Evolutionary conservation across 2,113 vertebrate species (phyloP).

Genomic region (Coptodon rendalli): DNA sequence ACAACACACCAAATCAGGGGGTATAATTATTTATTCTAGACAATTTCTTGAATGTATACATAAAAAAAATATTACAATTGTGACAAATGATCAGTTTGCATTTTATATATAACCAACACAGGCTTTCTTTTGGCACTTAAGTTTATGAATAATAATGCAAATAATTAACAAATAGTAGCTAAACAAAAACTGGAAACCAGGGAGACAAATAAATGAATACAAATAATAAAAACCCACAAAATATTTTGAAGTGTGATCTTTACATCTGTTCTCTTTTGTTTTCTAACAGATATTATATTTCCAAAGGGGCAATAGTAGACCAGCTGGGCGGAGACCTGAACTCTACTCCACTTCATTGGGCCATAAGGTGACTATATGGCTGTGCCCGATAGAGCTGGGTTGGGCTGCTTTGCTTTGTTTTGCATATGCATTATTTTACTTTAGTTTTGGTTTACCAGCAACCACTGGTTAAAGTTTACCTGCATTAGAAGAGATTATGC

Average conservation of each 20-base stretch:
- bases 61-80: not conserved
- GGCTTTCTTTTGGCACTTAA: not conserved
- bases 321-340: slow-evolving; percentile 94
- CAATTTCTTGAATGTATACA: not conserved
- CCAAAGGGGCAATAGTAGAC: slow-evolving; percentile 90
- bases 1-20: not conserved
- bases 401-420: not conserved
- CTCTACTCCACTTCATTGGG: slow-evolving; percentile 97
- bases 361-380: slow-evolving; percentile 78
- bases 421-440: not conserved
- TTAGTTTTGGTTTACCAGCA: not conserved
- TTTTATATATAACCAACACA: not conserved
- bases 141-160: not conserved
- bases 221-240: not conserved
- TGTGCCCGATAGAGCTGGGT: not conserved
- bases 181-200: not conserved
- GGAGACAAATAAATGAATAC: not conserved
- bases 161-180: not conserved
- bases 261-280: not conserved
- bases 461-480: not conserved
- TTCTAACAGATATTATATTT: slow-evolving; percentile 84
- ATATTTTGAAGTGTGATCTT: not conserved
- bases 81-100: not conserved
- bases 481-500: not conserved
- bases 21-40: not conserved